phyloP scores from a whole-genome alignment of 2,113 vertebrate genomes.

The Toxotes chatareus region DNA sequence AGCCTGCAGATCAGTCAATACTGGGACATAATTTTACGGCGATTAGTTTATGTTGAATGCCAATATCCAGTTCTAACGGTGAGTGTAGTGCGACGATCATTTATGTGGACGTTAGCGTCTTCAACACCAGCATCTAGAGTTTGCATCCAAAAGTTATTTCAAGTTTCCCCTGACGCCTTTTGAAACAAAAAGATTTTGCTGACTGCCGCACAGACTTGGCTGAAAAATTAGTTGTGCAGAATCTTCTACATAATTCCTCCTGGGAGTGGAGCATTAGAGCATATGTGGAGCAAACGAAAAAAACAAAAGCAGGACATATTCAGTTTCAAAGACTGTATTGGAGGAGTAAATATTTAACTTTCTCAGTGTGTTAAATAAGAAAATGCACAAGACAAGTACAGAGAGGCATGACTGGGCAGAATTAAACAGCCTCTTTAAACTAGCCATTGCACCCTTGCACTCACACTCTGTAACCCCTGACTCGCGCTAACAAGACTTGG shows the following conservation, averaged over 20 bases:
- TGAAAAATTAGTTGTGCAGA: constrained; percentile 68
- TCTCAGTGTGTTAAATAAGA: constrained; percentile 11
- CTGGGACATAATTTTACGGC: not conserved
- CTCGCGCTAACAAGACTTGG: constrained; percentile 14
- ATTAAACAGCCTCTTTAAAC: constrained; percentile 5
- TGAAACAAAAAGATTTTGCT: constrained; percentile 62
- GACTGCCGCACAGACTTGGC: constrained; percentile 43
- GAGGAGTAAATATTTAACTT: constrained; percentile 51
- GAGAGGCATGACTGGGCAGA: constrained; percentile 17
- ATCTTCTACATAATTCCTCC: constrained; percentile 54
- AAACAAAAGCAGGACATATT: constrained; percentile 67
- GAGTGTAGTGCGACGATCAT: not conserved
- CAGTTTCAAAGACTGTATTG: constrained; percentile 16
- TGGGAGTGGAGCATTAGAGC: constrained; percentile 47
- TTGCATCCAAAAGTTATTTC: constrained; percentile 50
- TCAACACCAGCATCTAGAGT: constrained; percentile 2
- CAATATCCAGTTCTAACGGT: not conserved
- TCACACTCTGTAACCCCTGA: constrained; percentile 5
- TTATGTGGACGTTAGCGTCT: not conserved
- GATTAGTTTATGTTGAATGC: not conserved
- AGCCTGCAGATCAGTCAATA: not conserved
- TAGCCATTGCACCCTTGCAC: not conserved
- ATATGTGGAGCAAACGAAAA: constrained; percentile 44
- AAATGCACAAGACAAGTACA: not conserved
- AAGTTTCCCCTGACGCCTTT: constrained; percentile 45